Conservation (phyloP, 2,113 vertebrate species). For the Gnathochromis pfefferi region DNA sequence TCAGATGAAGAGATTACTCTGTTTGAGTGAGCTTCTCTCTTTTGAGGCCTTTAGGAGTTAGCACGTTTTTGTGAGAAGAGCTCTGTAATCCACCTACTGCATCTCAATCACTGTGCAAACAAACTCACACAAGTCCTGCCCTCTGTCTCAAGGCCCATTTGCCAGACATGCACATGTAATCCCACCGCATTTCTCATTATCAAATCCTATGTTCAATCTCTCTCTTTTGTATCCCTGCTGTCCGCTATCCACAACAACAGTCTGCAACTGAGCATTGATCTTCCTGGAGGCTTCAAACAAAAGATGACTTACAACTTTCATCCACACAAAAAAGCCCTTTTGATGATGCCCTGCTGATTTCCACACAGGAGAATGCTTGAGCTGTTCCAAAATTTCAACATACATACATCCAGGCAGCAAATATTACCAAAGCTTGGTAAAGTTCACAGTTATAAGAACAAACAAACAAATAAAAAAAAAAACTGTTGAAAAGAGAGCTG, state of each 20-base stretch:
- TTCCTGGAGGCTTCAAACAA: slow-evolving; percentile 21
- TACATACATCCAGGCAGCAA: not conserved
- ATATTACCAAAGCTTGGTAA: not conserved
- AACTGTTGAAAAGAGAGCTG: not conserved
- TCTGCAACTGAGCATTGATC: slow-evolving; percentile 2
- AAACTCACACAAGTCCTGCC: slow-evolving; percentile 26
- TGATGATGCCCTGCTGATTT: slow-evolving; percentile 6
- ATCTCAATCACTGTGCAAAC: slow-evolving; percentile 42
- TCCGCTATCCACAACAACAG: not conserved
- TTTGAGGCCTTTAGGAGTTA: slow-evolving; percentile 36
- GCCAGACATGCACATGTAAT: slow-evolving; percentile 42
- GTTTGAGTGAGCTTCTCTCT: slow-evolving; percentile 36
- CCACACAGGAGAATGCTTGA: slow-evolving; percentile 19
- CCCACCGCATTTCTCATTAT: slow-evolving; percentile 1
- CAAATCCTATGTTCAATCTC: not conserved
- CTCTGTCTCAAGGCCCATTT: slow-evolving; percentile 22
- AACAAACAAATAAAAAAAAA: not conserved
- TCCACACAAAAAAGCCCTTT: not conserved
- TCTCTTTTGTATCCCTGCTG: not conserved
- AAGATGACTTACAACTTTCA: slow-evolving; percentile 20
- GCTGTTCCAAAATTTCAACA: not conserved
- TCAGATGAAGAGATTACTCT: slow-evolving; percentile 63
- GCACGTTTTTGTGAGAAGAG: slow-evolving; percentile 17
- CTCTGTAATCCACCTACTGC: slow-evolving; percentile 46
- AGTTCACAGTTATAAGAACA: not conserved